phyloP scores from a whole-genome alignment of 2,797 vertebrate species.

The Enteromius thamalakanensis region DNA sequence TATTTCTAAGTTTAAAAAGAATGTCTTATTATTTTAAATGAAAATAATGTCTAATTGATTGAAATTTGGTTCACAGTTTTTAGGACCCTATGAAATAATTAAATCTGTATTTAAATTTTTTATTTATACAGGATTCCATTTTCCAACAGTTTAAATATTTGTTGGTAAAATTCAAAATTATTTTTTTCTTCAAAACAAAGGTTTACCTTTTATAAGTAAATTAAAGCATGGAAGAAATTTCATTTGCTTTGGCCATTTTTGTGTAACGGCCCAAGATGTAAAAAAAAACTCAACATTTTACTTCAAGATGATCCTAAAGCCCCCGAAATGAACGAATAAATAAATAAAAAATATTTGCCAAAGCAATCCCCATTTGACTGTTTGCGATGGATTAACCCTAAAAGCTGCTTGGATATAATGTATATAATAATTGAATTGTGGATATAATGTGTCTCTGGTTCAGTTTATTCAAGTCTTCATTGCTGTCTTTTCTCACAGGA shows the following conservation, averaged over 20 bases:
- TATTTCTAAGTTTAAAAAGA: no score
- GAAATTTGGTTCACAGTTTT: no score
- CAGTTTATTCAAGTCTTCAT: neutral
- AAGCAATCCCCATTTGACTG: neutral
- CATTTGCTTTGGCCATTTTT: neutral
- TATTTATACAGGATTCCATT: no score
- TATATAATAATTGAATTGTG: no score
- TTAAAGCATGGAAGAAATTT: neutral
- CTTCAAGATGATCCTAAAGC: neutral
- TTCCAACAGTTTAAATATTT: no score
- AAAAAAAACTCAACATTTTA: neutral
- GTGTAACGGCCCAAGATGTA: neutral
- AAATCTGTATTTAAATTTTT: no score
- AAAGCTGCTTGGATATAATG: no score
- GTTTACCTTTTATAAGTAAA: neutral
- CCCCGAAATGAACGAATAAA: neutral
- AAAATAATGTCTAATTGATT: no score
- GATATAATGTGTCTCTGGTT: neutral
- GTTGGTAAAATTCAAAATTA: no score
- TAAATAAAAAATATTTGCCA: neutral
- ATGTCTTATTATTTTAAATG: no score
- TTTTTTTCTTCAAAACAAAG: no score
- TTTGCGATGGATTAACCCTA: neutral
- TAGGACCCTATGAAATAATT: no score
- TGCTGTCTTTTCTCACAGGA: slow-evolving; percentile 39